These are phyloP conservation scores for Rhorus exstirpatorius DNA, from an alignment of 2,888 invertebrate species.

Conservation along the genomic window DNA sequence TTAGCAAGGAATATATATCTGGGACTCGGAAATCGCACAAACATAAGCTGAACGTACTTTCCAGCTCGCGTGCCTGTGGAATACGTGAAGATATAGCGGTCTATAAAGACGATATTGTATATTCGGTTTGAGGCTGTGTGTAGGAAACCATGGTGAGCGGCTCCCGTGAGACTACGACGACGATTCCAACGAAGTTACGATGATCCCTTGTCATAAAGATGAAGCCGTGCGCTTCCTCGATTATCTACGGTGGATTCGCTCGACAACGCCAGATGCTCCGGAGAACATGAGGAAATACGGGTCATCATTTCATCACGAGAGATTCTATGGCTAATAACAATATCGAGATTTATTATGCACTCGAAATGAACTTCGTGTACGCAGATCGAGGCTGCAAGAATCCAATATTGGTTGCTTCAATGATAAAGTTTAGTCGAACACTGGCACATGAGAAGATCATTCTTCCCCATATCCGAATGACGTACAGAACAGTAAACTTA, in stretches of 20 bases:
- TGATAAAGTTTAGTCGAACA: too few relatives aligned
- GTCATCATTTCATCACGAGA: too few relatives aligned
- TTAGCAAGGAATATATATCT: constrained; percentile 14
- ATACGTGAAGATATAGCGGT: constrained; percentile 71
- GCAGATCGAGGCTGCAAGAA: too few relatives aligned
- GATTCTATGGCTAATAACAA: too few relatives aligned
- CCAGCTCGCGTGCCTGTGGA: constrained; percentile 7
- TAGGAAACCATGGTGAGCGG: constrained; percentile 41
- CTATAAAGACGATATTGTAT: constrained; percentile 72
- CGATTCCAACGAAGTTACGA: constrained; percentile 77
- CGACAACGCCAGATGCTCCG: too few relatives aligned
- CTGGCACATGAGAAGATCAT: too few relatives aligned
- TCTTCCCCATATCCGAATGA: too few relatives aligned
- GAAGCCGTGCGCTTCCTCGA: constrained; percentile 76
- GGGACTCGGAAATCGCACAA: constrained; percentile 4
- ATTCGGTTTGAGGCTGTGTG: constrained; percentile 60
- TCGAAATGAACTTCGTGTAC: too few relatives aligned
- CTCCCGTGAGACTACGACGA: constrained; percentile 64
- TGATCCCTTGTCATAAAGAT: constrained; percentile 79
- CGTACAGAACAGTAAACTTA: too few relatives aligned
- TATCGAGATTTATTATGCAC: too few relatives aligned
- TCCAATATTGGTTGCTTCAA: too few relatives aligned
- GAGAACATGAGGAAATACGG: too few relatives aligned
- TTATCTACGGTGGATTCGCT: constrained; percentile 58
- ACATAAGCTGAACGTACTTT: not conserved